phyloP scores from a whole-genome alignment of 2,113 vertebrate genomes.

The Condylura cristata region DNA sequence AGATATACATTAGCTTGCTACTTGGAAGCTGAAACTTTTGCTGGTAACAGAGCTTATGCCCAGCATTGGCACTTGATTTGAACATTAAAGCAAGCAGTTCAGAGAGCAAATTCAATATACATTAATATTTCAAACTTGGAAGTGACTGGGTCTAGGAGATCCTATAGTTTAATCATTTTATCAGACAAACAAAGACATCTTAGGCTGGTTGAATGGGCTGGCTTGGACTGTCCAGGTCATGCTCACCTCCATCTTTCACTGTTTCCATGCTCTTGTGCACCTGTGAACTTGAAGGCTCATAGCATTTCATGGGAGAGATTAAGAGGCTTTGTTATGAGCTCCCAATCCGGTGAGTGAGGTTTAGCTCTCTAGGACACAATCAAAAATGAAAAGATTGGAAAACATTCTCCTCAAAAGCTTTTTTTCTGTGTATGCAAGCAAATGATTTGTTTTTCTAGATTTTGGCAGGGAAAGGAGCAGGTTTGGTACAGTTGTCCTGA shows the following conservation, averaged over 20 bases:
- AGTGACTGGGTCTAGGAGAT: not conserved
- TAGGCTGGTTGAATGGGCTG: not conserved
- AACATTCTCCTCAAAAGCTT: too few relatives aligned
- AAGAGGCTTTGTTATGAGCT: not conserved
- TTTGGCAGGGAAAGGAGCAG: not conserved
- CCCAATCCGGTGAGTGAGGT: not conserved
- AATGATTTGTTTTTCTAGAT: not conserved
- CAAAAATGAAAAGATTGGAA: constrained; percentile 30
- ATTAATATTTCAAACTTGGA: not conserved
- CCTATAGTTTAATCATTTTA: not conserved
- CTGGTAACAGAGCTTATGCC: not conserved
- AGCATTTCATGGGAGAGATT: not conserved
- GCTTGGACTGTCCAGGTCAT: not conserved
- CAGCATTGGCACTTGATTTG: constrained; percentile 24
- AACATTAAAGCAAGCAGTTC: not conserved
- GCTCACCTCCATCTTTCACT: not conserved
- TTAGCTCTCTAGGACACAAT: not conserved
- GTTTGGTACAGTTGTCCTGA: not conserved
- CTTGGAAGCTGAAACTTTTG: constrained; percentile 22
- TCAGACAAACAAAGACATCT: constrained; percentile 21
- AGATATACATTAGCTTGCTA: not conserved
- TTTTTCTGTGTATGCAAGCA: not conserved
- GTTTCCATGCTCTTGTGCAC: not conserved
- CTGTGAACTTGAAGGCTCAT: not conserved
- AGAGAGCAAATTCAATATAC: not conserved